These are phyloP conservation scores for Mormyrus iriodes DNA, from an alignment of 2,113 vertebrate species.

Conservation along the genomic window DNA sequence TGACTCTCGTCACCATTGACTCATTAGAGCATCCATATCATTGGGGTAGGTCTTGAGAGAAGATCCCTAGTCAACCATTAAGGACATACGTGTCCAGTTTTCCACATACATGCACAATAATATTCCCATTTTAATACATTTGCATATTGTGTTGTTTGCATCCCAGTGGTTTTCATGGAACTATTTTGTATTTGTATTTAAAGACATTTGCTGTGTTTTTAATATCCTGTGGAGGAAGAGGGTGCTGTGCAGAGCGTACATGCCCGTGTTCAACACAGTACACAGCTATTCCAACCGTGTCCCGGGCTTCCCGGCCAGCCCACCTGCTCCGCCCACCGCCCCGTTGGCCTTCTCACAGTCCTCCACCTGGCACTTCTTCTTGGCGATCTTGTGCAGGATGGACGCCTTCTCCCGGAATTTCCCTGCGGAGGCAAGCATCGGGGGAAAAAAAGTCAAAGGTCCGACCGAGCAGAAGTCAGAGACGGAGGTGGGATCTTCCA, in stretches of 20 bases:
- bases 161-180: not conserved
- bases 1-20: not conserved
- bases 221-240: not conserved
- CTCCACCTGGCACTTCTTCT: constrained; percentile 95
- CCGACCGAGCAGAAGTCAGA: not conserved
- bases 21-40: not conserved
- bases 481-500: not conserved
- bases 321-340: constrained; percentile 76
- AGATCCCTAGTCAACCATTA: not conserved
- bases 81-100: not conserved
- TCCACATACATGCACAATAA: not conserved
- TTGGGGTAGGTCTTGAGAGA: not conserved
- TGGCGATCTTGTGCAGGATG: constrained; percentile 96
- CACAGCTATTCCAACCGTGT: not conserved
- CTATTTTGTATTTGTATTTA: not conserved
- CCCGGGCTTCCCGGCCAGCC: constrained; percentile 31
- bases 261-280: not conserved
- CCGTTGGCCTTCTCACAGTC: constrained; percentile 86
- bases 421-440: constrained; percentile 61
- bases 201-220: not conserved
- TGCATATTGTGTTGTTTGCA: not conserved
- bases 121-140: not conserved
- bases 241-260: not conserved
- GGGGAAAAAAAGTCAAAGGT: constrained; percentile 11
- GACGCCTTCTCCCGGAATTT: constrained; percentile 95